phyloP scores from a whole-genome alignment of 2,888 invertebrate species.

The Creontiades dilutus region DNA sequence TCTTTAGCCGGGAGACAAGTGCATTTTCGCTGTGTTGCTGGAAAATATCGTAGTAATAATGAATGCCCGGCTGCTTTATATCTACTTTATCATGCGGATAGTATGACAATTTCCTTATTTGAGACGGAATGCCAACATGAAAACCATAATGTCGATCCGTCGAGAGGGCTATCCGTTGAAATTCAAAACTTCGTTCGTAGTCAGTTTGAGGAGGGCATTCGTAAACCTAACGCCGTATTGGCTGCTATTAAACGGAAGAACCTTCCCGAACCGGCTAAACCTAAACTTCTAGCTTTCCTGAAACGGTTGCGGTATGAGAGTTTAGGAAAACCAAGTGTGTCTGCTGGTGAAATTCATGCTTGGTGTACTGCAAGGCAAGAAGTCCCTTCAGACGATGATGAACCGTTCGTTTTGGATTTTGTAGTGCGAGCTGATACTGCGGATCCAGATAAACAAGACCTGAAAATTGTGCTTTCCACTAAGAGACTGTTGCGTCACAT shows the following conservation, averaged over 20 bases:
- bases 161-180: too few species aligned
- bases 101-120: too few species aligned
- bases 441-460: constrained; percentile 63
- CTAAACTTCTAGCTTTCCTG: constrained; percentile 64
- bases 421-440: constrained; percentile 59
- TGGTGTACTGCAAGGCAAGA: too few species aligned
- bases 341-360: constrained; percentile 62
- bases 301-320: constrained; percentile 55
- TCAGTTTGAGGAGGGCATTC: too few species aligned
- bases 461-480: constrained; percentile 67
- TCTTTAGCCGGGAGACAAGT: constrained; percentile 42
- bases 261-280: constrained; percentile 66
- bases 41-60: constrained; percentile 58
- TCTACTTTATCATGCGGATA: too few species aligned
- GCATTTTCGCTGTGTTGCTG: constrained; percentile 54
- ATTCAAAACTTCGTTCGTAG: too few species aligned
- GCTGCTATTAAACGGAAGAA: too few species aligned
- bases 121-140: too few species aligned
- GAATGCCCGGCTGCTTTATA: too few species aligned
- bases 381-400: too few species aligned
- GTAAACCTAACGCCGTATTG: too few species aligned
- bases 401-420: constrained; percentile 69
- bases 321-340: constrained; percentile 61
- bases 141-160: too few species aligned
- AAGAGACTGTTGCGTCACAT: constrained; percentile 58